These are phyloP conservation scores for Podarcis muralis DNA, from an alignment of 2,113 vertebrate species.

Conservation along the genomic window DNA sequence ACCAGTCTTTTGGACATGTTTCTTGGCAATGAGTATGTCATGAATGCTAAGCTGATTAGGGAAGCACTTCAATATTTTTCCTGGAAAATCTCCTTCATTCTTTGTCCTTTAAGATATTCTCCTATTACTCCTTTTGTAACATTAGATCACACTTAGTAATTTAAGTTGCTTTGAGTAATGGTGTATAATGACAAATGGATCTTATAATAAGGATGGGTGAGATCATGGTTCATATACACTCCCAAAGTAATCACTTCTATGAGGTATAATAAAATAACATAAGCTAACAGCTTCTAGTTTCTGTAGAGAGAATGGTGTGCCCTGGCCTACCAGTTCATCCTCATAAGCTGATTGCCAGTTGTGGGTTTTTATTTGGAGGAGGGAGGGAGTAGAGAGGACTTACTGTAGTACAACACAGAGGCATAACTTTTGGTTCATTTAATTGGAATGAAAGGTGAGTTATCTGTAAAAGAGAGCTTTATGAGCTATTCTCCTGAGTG, in stretches of 20 bases:
- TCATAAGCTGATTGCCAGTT: not conserved
- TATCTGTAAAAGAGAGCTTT: not conserved
- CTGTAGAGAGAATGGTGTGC: not conserved
- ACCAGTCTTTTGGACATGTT: not conserved
- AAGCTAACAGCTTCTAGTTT: not conserved
- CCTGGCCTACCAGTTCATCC: not conserved
- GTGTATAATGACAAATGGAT: not conserved
- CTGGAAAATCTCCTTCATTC: not conserved
- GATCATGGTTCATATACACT: not conserved
- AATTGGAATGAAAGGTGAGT: not conserved
- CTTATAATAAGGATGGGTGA: not conserved
- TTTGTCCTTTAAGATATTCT: not conserved
- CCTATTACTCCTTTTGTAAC: not conserved
- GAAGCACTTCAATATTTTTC: not conserved
- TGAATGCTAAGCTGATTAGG: constrained; percentile 1
- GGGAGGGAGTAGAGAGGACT: not conserved
- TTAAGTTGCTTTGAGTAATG: not conserved
- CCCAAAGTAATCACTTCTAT: not conserved
- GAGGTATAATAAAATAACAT: not conserved
- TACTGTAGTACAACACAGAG: not conserved
- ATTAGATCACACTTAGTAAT: not conserved
- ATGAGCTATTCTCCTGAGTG: not conserved
- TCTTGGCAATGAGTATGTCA: not conserved
- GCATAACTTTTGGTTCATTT: not conserved
- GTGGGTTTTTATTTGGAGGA: not conserved